A percentile compares a stretch with the other conserved stretches of the same genome.
Conservation (phyloP, 2,797 vertebrate genomes). For the Vultur gryphus region DNA sequence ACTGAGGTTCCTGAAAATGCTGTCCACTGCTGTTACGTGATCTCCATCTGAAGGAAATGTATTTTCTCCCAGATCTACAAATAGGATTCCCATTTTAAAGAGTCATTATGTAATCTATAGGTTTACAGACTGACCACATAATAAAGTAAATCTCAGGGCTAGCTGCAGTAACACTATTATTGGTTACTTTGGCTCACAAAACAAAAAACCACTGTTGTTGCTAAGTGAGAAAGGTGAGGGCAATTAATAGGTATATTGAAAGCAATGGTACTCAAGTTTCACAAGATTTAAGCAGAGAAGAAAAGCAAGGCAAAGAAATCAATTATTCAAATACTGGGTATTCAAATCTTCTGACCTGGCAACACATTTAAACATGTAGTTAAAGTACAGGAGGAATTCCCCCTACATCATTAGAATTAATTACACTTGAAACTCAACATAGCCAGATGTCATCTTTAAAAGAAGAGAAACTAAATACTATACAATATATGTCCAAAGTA, state of each 20-base stretch:
- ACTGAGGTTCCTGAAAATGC: background rate
- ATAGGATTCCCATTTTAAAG: background rate
- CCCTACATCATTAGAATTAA: background rate
- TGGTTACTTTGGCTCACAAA: background rate
- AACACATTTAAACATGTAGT: background rate
- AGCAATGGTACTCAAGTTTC: background rate
- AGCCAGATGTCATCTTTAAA: background rate
- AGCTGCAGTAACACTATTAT: background rate
- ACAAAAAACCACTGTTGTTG: background rate
- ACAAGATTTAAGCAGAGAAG: background rate
- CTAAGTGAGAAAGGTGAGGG: background rate
- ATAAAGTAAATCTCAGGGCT: background rate
- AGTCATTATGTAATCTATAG: background rate
- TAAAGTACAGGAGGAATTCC: background rate
- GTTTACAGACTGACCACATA: background rate
- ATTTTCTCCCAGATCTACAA: background rate
- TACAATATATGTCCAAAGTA: background rate
- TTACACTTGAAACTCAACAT: background rate
- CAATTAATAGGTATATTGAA: background rate
- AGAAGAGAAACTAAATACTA: background rate
- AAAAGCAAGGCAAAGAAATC: background rate
- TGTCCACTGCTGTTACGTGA: fast-evolving
- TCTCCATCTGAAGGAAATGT: background rate
- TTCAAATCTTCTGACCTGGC: background rate
- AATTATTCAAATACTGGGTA: background rate